Percentiles rank a stretch among this genome's conserved stretches.
phyloP scores from a whole-genome alignment of 2,113 vertebrate genomes.

The Megaceryle maxima region DNA sequence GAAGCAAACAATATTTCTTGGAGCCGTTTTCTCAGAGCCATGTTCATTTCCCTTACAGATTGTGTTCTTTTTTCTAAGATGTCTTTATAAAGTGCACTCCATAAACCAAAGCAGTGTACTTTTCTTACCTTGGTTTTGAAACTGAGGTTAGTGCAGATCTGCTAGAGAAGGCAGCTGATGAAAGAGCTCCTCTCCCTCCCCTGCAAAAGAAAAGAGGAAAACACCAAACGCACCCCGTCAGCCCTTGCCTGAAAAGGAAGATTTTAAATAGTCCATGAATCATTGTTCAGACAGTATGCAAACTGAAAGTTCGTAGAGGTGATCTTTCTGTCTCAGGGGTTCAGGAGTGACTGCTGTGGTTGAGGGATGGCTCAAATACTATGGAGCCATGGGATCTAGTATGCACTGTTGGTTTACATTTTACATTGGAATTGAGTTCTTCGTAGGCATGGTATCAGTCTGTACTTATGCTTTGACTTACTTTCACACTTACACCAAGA shows the following conservation, averaged over 20 bases:
- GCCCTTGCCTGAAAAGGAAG: not conserved
- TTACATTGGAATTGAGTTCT: not conserved
- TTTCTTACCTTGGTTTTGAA: not conserved
- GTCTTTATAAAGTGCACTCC: slow-evolving; percentile 37
- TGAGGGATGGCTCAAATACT: not conserved
- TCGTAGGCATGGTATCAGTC: accelerated
- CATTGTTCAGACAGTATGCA: not conserved
- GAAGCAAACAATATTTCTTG: slow-evolving; percentile 25
- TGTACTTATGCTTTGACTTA: not conserved
- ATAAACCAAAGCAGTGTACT: not conserved
- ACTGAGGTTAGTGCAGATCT: not conserved
- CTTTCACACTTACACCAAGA: not conserved
- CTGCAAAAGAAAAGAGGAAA: too few relatives aligned
- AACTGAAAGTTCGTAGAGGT: not conserved
- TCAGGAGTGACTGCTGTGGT: accelerated
- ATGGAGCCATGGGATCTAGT: not conserved
- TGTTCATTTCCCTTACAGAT: slow-evolving; percentile 50
- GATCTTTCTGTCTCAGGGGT: not conserved
- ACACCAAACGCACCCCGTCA: not conserved
- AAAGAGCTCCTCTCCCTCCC: not conserved
- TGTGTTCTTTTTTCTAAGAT: slow-evolving; percentile 24
- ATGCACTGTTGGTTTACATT: not conserved
- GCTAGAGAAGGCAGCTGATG: not conserved
- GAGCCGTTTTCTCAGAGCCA: slow-evolving; percentile 35
- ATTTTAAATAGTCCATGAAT: not conserved